Conservation (phyloP, 2,797 vertebrate genomes). For the Kryptolebias ocellatus region DNA sequence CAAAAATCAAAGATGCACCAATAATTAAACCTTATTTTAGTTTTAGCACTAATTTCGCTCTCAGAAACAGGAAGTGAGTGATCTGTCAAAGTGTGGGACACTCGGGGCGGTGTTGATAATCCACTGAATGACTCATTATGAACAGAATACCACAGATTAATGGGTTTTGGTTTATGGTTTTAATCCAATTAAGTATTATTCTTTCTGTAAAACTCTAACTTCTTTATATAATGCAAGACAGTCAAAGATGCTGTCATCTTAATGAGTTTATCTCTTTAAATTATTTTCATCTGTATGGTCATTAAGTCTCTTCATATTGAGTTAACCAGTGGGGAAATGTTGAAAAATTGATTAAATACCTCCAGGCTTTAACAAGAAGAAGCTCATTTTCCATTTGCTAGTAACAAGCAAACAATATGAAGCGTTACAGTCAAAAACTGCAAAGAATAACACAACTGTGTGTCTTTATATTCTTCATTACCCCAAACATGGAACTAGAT, state of each 20-base stretch:
- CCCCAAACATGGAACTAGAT: too few species aligned
- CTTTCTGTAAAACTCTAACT: slow-evolving; percentile 41
- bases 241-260: slow-evolving; percentile 31
- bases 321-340: slow-evolving; percentile 37
- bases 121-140: slow-evolving; percentile 57
- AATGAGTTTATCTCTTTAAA: slow-evolving; percentile 45
- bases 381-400: slow-evolving; percentile 51
- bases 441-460: too few species aligned
- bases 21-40: too few species aligned
- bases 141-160: slow-evolving; percentile 44
- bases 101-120: slow-evolving; percentile 26
- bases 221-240: slow-evolving; percentile 18
- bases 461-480: too few species aligned
- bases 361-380: slow-evolving; percentile 48
- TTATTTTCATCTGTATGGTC: slow-evolving; percentile 15
- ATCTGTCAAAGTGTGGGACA: slow-evolving; percentile 32
- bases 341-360: slow-evolving; percentile 39
- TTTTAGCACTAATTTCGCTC: not conserved
- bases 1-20: too few species aligned
- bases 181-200: slow-evolving; percentile 44
- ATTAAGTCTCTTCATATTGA: slow-evolving; percentile 50
- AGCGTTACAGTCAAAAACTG: slow-evolving; percentile 5
- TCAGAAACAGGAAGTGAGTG: not conserved
- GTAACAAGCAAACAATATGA: slow-evolving; percentile 48
- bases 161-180: slow-evolving; percentile 35